Conservation (phyloP, 1,140 invertebrate species). For the Vanessa tameamea region DNA sequence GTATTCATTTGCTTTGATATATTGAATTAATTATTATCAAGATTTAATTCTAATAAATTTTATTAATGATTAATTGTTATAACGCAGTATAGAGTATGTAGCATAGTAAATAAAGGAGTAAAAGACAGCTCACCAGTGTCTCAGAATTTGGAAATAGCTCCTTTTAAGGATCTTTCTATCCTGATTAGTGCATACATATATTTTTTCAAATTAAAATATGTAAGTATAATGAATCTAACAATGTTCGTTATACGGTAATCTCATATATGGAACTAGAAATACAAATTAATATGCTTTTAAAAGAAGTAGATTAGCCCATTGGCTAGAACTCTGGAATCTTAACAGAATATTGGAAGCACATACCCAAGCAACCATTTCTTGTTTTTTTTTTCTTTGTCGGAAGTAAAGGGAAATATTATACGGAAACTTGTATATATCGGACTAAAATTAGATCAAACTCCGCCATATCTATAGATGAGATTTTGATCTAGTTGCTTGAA, state of each 20-base stretch:
- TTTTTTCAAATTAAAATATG: neutral
- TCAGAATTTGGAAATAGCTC: neutral
- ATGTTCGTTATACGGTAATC: neutral
- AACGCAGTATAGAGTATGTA: too few relatives aligned
- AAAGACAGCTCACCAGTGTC: neutral
- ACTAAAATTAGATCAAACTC: too few relatives aligned
- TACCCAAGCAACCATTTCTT: too few relatives aligned
- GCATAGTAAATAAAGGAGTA: neutral
- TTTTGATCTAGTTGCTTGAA: too few relatives aligned
- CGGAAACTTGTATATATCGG: too few relatives aligned
- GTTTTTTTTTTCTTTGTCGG: too few relatives aligned
- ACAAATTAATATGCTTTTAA: neutral
- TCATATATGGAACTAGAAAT: neutral
- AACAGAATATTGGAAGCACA: too few relatives aligned
- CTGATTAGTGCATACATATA: neutral
- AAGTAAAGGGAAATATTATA: too few relatives aligned
- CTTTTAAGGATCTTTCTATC: neutral
- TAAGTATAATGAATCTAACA: neutral
- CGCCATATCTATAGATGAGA: too few relatives aligned
- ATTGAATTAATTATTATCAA: too few relatives aligned
- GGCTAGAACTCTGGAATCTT: too few relatives aligned
- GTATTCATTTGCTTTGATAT: neutral
- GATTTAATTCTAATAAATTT: neutral
- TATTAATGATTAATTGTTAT: neutral
- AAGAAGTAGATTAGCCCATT: slow-evolving; percentile 13